These are phyloP conservation scores for Leucoptera coffeella DNA, from an alignment of 2,888 invertebrate species.

Conservation along the genomic window DNA sequence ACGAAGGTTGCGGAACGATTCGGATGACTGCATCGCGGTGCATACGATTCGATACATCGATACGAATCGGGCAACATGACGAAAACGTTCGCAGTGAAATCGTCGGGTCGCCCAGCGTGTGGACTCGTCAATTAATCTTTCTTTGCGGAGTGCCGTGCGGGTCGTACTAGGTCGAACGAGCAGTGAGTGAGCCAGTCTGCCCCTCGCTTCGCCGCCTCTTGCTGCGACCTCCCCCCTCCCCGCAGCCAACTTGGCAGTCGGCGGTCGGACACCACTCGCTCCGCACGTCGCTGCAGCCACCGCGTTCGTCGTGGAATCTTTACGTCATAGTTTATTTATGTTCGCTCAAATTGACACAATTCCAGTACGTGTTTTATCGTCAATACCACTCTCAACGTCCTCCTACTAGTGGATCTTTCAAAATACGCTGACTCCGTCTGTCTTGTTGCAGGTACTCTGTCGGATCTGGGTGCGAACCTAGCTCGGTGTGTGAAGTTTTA, in stretches of 20 bases:
- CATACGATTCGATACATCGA: too few relatives aligned
- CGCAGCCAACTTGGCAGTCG: slow-evolving; percentile 30
- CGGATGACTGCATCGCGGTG: too few relatives aligned
- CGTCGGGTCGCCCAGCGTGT: too few relatives aligned
- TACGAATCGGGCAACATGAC: too few relatives aligned
- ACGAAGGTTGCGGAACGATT: too few relatives aligned
- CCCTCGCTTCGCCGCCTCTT: slow-evolving; percentile 26
- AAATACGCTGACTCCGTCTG: too few relatives aligned
- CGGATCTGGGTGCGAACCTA: slow-evolving; percentile 47
- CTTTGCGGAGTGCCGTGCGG: slow-evolving; percentile 12
- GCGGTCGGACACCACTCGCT: slow-evolving; percentile 19
- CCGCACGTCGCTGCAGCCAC: slow-evolving; percentile 14
- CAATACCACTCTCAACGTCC: too few relatives aligned
- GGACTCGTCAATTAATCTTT: slow-evolving; percentile 5
- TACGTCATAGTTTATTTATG: slow-evolving; percentile 42
- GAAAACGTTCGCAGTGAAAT: too few relatives aligned
- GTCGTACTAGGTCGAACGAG: slow-evolving; percentile 49
- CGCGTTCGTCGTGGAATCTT: slow-evolving; percentile 16
- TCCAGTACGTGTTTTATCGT: slow-evolving; percentile 22
- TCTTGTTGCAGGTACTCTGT: slow-evolving; percentile 49
- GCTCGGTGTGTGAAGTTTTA: slow-evolving; percentile 46
- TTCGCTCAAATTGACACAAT: slow-evolving; percentile 19
- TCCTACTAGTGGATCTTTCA: too few relatives aligned
- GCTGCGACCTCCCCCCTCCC: slow-evolving; percentile 17
- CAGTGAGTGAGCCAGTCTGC: slow-evolving; percentile 46